phyloP scores from a whole-genome alignment of 1,140 invertebrate genomes.

The Euura saliciscinereae region DNA sequence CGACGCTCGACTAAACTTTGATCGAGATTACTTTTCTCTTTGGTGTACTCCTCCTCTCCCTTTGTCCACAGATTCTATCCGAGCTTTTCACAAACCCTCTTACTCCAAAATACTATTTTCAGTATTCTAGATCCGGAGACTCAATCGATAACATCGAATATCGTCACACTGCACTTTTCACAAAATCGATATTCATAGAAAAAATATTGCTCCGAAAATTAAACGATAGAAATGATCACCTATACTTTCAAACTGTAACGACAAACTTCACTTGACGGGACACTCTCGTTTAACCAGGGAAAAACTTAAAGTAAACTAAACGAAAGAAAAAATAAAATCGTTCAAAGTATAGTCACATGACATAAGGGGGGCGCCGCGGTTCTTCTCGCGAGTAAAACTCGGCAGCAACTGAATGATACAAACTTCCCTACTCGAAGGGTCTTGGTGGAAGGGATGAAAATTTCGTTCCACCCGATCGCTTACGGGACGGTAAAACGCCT shows the following conservation, averaged over 20 bases:
- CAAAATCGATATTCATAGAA: background rate
- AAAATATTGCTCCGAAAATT: background rate
- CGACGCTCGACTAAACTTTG: background rate
- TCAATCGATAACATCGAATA: background rate
- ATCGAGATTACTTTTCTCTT: slow-evolving; percentile 1
- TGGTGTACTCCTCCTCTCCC: background rate
- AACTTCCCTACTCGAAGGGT: background rate
- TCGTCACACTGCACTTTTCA: background rate
- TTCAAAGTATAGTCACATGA: no score
- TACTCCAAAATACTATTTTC: background rate
- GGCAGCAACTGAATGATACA: no score
- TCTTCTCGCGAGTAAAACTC: no score
- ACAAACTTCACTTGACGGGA: no score
- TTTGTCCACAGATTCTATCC: background rate
- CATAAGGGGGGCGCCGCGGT: no score
- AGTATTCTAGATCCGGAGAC: background rate
- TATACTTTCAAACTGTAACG: no score
- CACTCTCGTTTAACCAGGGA: no score
- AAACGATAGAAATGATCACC: no score
- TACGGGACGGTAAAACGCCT: background rate
- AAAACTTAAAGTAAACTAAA: no score
- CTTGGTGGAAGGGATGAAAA: slow-evolving; percentile 3
- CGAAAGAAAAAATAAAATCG: no score
- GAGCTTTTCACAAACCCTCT: background rate
- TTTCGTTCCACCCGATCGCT: background rate